These are phyloP conservation scores for Calvadosia cruxmelitensis DNA, from an alignment of 30 jellyfish, hydroid and myxozoan genomes.

Conservation along the genomic window DNA sequence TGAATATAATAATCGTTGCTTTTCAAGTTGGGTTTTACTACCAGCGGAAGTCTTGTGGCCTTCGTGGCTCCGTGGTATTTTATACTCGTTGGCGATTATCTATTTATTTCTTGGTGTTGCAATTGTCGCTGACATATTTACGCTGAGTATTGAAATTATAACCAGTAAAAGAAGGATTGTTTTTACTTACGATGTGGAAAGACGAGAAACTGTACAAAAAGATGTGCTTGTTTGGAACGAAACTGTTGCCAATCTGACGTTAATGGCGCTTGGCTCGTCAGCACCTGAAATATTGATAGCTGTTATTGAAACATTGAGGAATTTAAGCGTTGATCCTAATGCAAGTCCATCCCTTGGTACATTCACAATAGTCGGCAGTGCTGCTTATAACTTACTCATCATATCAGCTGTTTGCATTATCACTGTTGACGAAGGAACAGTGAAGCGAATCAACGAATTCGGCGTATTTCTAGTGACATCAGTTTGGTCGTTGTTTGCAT, in stretches of 20 bases:
- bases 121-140: slow-evolving; percentile 76
- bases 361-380: slow-evolving; percentile 75
- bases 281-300: slow-evolving; percentile 89
- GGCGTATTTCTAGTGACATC: slow-evolving; percentile 80
- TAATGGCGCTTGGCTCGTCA: slow-evolving; percentile 89
- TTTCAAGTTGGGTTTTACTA: slow-evolving; percentile 70
- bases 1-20: slow-evolving; percentile 36
- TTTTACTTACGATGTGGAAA: slow-evolving; percentile 48
- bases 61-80: slow-evolving; percentile 59
- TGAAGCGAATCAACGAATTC: slow-evolving; percentile 54
- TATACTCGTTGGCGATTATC: slow-evolving; percentile 47
- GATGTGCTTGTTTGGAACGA: slow-evolving; percentile 86
- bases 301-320: slow-evolving; percentile 67
- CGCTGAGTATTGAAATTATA: slow-evolving; percentile 83
- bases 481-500: slow-evolving; percentile 68
- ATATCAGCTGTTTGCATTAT: slow-evolving; percentile 73
- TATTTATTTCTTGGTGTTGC: slow-evolving; percentile 80
- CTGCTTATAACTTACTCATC: slow-evolving; percentile 60
- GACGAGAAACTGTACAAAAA: slow-evolving; percentile 40
- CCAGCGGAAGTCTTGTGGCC: slow-evolving; percentile 88
- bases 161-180: slow-evolving; percentile 69
- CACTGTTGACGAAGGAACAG: slow-evolving; percentile 43
- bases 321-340: slow-evolving; percentile 8
- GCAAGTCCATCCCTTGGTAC: slow-evolving; percentile 44
- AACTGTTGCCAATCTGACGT: slow-evolving; percentile 81